Evolutionary conservation across 2,113 vertebrate genomes (phyloP), one percentile per base, ranked within the genome.

Genomic region (Hiodon tergisus): DNA sequence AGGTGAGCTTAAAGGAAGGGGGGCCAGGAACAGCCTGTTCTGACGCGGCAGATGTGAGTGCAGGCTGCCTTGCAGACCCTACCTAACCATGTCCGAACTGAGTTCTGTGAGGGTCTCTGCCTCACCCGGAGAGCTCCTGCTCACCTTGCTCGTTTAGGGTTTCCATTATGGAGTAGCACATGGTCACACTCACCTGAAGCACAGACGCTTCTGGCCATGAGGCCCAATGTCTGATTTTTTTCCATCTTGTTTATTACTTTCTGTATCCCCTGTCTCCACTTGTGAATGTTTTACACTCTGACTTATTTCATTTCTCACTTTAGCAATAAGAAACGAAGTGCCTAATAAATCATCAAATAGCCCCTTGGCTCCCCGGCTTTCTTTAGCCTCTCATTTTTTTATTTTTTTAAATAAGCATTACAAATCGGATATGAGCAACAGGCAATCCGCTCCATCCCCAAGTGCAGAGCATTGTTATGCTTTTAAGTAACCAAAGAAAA

Each of bases 401-500:
- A 0, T 68, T 74, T 81, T 78, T 50, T 89, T 89, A 87, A 90
- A 89, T 85, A 77, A 82, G 83, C 77, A 72, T 80, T 82, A 85
- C 90, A 83, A 90, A 87, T 89, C 89, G 84, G 85, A 90, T 87
- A 89, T 88, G 88, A 85, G 86, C 83, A 83, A 81, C 76, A 89
- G 89, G 87, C 86, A 88, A 85, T 77, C 81, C 75, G 80, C 70
- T 78, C 50, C n/a, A 75, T 77, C 57, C 55, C 69, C 79, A 80
- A 58, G 17, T 79, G 90, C 87, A 90, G 82, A 83, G 63, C 67
- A 51, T 79, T 77, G 87, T 88, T 91, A 88, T 90, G 76, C 75
- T 78, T 73, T 61, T 74, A 71, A 81, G 59, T 16, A 74, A 59
- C n/a, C 52, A 58, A 66, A 63, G 59, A 70, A 71, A 77, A 74